Base-by-base conservation (phyloP, 2,113 vertebrate species). In the Antechinus flavipes region DNA sequence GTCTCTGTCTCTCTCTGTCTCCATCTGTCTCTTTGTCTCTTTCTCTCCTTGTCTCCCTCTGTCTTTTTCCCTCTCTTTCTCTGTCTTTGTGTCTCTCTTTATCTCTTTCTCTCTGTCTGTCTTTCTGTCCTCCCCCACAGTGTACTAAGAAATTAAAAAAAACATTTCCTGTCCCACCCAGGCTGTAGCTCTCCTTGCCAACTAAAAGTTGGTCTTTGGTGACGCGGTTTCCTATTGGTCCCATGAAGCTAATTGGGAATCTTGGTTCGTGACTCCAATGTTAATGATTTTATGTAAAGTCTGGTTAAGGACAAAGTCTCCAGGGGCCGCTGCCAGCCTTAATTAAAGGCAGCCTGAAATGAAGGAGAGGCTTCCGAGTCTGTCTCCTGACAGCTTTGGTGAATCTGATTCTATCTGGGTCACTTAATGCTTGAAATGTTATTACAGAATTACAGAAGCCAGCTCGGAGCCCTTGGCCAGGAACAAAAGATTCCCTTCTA, bases 381-480 rank as follows among this genome's bases (percentile, higher is more conserved):
- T 1, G 47, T 3, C 42, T 95, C 25, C n/a, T 7, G 90, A 91
- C 27, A 8, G 3, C 49, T 56, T 54, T 56, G 8, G 93, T 25
- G 24, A 26, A 54, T 89, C 54, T 54, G 47, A 47, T 96, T 93
- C 93, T 92, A 93, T 93, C 91, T 90, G 91, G 52, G 42, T 76
- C 92, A 95, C 91, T 95, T 95, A 91, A 93, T 90, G 42, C 95
- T 93, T 91, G 89, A 93, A 94, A 84, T 49, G 58, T 95, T 94
- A 61, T 47, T 92, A 91, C n/a, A 42, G 68, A 58, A 58, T 50
- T 91, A 91, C 26, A 58, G 54, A n/a, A 76, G 35, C 35, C 12
- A 68, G 2, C 30, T 68, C 61, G 6, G 61, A 68, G 61, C 2
- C 61, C n/a, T 76, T 16, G 35, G 19, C 68, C 6, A 42, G 42